Conservation (phyloP, 2,888 invertebrate genomes). For the Drosophila vallismaia region DNA sequence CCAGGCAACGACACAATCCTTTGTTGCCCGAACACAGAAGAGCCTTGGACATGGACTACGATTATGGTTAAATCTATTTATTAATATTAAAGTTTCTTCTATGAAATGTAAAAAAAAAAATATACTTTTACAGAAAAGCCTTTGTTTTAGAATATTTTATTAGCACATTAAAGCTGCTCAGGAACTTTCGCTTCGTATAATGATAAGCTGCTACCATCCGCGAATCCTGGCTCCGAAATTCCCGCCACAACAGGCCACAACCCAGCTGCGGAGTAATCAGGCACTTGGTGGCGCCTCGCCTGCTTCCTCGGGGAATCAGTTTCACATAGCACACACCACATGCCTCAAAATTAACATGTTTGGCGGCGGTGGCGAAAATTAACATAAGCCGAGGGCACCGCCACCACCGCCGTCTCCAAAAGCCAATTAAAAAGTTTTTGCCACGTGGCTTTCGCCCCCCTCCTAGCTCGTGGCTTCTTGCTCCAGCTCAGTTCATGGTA, state of each 20-base stretch:
- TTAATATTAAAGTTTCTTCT: background rate
- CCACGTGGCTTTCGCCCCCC: slow-evolving; percentile 4
- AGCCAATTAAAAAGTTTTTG: slow-evolving; percentile 71
- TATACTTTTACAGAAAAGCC: background rate
- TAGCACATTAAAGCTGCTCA: background rate
- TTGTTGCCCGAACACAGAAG: slow-evolving; percentile 48
- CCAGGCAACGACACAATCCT: slow-evolving; percentile 48
- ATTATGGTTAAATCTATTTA: slow-evolving; percentile 8
- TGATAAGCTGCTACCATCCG: background rate
- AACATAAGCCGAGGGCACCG: slow-evolving; percentile 32
- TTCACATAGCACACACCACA: slow-evolving; percentile 12
- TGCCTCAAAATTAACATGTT: slow-evolving; percentile 53
- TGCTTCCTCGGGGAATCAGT: slow-evolving; percentile 25
- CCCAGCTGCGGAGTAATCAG: background rate
- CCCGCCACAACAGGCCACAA: background rate
- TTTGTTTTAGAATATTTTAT: background rate
- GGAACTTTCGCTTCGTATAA: background rate
- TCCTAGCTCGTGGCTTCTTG: background rate
- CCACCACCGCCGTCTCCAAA: slow-evolving; percentile 35
- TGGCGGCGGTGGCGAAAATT: slow-evolving; percentile 46
- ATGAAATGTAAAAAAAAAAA: background rate
- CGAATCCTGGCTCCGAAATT: background rate
- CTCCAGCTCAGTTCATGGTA: slow-evolving; percentile 9
- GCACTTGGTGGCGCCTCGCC: background rate
- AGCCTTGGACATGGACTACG: slow-evolving; percentile 23